Evolutionary conservation across 2,797 vertebrate genomes (phyloP).

Genomic region (Erpetoichthys calabaricus): DNA sequence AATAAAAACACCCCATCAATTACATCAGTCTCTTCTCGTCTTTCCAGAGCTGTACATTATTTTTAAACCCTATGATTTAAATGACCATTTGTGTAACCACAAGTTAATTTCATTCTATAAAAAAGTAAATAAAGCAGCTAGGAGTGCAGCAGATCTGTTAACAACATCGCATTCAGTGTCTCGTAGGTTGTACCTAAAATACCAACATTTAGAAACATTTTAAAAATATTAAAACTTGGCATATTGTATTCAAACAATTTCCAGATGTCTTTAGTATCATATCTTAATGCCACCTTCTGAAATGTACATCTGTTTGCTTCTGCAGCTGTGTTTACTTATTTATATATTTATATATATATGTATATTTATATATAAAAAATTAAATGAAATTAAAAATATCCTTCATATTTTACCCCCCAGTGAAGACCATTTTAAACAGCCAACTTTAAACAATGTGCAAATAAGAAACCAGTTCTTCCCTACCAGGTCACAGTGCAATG

Average conservation of each 20-base stretch:
- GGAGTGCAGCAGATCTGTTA: slow-evolving; percentile 29
- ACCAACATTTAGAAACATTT: slow-evolving; percentile 73
- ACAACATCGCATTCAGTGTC: slow-evolving; percentile 75
- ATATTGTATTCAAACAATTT: slow-evolving; percentile 58
- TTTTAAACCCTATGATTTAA: slow-evolving; percentile 35
- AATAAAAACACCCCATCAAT: slow-evolving; percentile 29
- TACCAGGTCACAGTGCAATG: slow-evolving; percentile 96
- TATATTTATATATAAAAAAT: slow-evolving; percentile 43
- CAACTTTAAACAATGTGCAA: slow-evolving; percentile 91
- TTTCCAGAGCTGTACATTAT: slow-evolving; percentile 44
- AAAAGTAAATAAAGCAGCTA: slow-evolving; percentile 76
- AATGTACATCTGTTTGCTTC: slow-evolving; percentile 55
- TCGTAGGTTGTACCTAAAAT: slow-evolving; percentile 79
- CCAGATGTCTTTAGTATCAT: slow-evolving; percentile 56
- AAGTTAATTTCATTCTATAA: slow-evolving; percentile 59
- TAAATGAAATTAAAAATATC: slow-evolving; percentile 61
- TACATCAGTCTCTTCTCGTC: slow-evolving; percentile 40
- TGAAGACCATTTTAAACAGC: slow-evolving; percentile 72
- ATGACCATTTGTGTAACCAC: slow-evolving; percentile 47
- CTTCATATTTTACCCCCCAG: slow-evolving; percentile 74
- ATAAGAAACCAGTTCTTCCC: slow-evolving; percentile 87
- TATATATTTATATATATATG: no score
- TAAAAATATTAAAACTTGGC: slow-evolving; percentile 67
- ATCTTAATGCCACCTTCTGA: slow-evolving; percentile 53
- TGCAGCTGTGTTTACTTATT: slow-evolving; percentile 48